Conservation (phyloP, 1,140 invertebrate genomes). For the Bombus soroeensis region DNA sequence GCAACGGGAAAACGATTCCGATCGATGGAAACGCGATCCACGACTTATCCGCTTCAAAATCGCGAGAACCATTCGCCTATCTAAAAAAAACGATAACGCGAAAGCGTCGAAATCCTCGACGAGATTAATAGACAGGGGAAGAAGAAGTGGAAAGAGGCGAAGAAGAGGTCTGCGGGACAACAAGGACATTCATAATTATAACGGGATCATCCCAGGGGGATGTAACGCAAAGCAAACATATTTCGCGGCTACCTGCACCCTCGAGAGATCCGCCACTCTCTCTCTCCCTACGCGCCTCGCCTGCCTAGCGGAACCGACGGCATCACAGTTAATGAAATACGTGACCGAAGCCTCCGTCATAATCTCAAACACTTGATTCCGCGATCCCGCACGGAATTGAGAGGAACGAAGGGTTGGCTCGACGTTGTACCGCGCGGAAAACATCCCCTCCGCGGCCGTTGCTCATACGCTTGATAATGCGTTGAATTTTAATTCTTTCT, state of each 20-base stretch:
- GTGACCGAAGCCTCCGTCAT: constrained; percentile 82
- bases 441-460: constrained; percentile 38
- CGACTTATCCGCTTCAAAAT: constrained; percentile 11
- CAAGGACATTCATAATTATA: constrained; percentile 80
- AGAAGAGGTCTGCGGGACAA: constrained; percentile 57
- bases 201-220: constrained; percentile 76
- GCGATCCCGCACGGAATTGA: constrained; percentile 63
- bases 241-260: constrained; percentile 74
- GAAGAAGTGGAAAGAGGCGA: background rate
- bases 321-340: constrained; percentile 82
- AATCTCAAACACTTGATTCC: constrained; percentile 82
- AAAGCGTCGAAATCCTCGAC: background rate
- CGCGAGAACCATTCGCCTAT: background rate
- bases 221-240: constrained; percentile 79
- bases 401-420: constrained; percentile 41
- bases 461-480: constrained; percentile 5
- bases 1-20: background rate
- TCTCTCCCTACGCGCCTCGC: constrained; percentile 43
- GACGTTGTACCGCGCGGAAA: constrained; percentile 37
- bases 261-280: constrained; percentile 51
- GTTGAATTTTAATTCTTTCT: constrained; percentile 33
- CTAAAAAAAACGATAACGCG: background rate
- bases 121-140: background rate
- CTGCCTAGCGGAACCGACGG: constrained; percentile 57
- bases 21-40: constrained; percentile 13